A percentile compares a stretch with the other conserved stretches of the same genome.
Evolutionary conservation across 2,797 vertebrate genomes (phyloP).

Genomic region (Siniperca undulata): DNA sequence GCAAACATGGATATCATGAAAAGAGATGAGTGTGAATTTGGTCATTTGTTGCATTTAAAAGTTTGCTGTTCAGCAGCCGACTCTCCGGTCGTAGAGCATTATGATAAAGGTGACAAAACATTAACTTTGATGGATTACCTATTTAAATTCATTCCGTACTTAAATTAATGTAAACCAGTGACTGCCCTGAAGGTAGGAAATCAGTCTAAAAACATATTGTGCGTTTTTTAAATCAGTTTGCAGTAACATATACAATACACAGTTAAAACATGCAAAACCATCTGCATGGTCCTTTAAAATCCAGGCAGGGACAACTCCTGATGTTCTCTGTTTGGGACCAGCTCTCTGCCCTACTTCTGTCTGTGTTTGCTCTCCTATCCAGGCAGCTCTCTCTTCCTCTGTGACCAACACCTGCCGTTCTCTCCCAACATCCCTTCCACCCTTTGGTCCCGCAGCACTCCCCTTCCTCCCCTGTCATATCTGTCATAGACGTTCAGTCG

Average conservation of each 20-base stretch:
- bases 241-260: conserved; percentile 19
- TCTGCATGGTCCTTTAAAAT: conserved; percentile 38
- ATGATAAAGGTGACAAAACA: conserved; percentile 27
- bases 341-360: conserved; percentile 59
- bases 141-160: conserved; percentile 2
- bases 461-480: conserved; percentile 77
- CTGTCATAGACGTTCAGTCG: conserved; percentile 81
- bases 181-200: conserved; percentile 33
- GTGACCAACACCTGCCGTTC: conserved; percentile 73
- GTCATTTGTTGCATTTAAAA: conserved; percentile 26
- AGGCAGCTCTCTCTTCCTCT: conserved; percentile 68
- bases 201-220: conserved; percentile 43
- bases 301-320: conserved; percentile 16
- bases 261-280: conserved; percentile 33
- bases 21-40: conserved; percentile 1
- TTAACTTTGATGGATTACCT: conserved; percentile 13
- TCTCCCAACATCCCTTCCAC: conserved; percentile 65
- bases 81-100: neutral
- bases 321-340: conserved; percentile 42
- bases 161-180: conserved; percentile 23
- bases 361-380: conserved; percentile 58
- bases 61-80: neutral
- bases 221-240: conserved; percentile 8
- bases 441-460: conserved; percentile 60
- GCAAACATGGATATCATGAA: conserved; percentile 8